Evolutionary conservation across 2,113 vertebrate species (phyloP), one percentile per base, ranked within the genome.

Genomic region (Malurus elegans): DNA sequence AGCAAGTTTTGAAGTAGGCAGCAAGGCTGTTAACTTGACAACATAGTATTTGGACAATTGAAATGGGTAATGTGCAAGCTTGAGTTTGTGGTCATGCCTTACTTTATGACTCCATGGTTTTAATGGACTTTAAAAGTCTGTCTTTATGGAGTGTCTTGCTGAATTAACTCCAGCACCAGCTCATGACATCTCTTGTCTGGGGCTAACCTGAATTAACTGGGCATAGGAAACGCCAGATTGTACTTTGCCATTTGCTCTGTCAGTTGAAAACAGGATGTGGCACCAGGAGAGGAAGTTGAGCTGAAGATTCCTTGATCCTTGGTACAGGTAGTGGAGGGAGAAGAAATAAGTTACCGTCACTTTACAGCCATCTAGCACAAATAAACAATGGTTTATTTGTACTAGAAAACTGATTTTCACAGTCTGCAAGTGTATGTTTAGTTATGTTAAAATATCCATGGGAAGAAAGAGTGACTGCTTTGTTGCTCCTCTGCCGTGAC

Each of bases 31-130:
- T 47, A 71, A 62, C 21, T 31, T 62, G 5, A 51, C 25, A 57
- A 1, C 0, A 5, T 17, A 51, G 29, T 14, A 32, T 58, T 83
- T 1, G 4, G 56, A 72, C 50, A 90, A 36, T 1, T 72, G 19
- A 51, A 67, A 32, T 34, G 0, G 1, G 16, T 69, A 3, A 61
- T 50, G 18, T 45, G 80, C 66, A 64, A 66, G 18, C 58, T 54
- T 23, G 36, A 69, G 15, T 72, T 48, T 48, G 25, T 75, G 42
- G 86, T 92, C 11, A 1, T 84, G n/a, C 40, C n/a, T n/a, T 36
- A 5, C 21, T 70, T 45, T 24, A 16, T 50, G 38, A 34, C 58
- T 65, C 1, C 44, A 21, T 67, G 9, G 53, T 51, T 32, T 60
- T 28, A 10, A 19, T 31, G 26, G 73, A 69, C 40, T 36, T 82